Conservation (phyloP, 2,797 vertebrate genomes). For the Chloroceryle inda region DNA sequence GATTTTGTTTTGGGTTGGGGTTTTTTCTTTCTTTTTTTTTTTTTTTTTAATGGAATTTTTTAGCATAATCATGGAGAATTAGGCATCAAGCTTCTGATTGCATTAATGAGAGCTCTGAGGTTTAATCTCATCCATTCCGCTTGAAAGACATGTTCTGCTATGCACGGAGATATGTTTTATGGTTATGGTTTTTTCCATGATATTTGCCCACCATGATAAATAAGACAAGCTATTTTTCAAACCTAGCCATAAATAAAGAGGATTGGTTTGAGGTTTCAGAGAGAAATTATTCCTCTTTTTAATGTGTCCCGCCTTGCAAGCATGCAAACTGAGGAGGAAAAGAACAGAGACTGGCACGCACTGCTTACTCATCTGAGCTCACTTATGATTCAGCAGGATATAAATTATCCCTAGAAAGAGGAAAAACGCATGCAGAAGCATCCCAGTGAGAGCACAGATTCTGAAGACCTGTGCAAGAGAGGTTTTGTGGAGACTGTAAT, state of each 20-base stretch:
- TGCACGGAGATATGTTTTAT: slow-evolving; percentile 19
- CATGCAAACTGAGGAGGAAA: neutral
- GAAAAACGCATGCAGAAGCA: neutral
- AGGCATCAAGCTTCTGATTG: slow-evolving; percentile 20
- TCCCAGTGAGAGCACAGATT: neutral
- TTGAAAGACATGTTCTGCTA: slow-evolving; percentile 49
- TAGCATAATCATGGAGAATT: slow-evolving; percentile 62
- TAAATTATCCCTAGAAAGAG: slow-evolving; percentile 26
- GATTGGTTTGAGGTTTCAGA: slow-evolving; percentile 18
- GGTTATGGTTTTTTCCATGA: slow-evolving; percentile 8
- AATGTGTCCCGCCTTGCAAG: slow-evolving; percentile 1
- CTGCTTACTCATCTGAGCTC: slow-evolving; percentile 7
- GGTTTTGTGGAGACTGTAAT: neutral
- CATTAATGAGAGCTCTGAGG: slow-evolving; percentile 70
- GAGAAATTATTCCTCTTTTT: slow-evolving; percentile 30
- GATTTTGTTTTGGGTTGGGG: neutral
- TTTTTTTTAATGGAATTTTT: slow-evolving; percentile 31
- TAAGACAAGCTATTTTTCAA: slow-evolving; percentile 55
- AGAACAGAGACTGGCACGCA: neutral
- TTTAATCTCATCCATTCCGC: slow-evolving; percentile 58
- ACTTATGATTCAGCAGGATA: slow-evolving; percentile 45
- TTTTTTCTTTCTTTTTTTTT: too few species aligned
- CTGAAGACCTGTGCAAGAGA: neutral
- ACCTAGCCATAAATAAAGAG: slow-evolving; percentile 21
- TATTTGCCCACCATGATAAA: slow-evolving; percentile 40